phyloP scores from a whole-genome alignment of 1,140 invertebrate genomes.

The Pinna nobilis region DNA sequence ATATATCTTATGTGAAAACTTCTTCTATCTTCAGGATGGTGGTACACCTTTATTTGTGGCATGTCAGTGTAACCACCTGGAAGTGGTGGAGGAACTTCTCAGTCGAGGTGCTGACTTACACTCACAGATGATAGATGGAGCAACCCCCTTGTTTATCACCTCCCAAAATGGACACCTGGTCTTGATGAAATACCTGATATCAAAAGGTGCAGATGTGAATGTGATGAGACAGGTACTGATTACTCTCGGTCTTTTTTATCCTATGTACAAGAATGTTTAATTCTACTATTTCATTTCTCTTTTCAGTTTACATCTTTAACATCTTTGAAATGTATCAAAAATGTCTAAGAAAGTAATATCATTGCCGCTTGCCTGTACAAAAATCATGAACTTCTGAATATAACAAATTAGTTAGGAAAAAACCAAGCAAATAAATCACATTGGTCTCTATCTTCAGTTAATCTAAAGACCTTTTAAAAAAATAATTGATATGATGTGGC shows the following conservation, averaged over 20 bases:
- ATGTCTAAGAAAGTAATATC: not conserved
- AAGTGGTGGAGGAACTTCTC: constrained; percentile 88
- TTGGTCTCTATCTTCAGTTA: too few relatives aligned
- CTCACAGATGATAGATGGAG: constrained; percentile 82
- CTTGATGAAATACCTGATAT: constrained; percentile 68
- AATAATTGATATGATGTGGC: too few relatives aligned
- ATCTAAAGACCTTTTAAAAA: too few relatives aligned
- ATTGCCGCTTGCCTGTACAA: not conserved
- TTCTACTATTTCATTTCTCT: not conserved
- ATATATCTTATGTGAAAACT: too few relatives aligned
- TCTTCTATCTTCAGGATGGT: constrained; percentile 82
- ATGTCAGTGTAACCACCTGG: constrained; percentile 91
- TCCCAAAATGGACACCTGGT: constrained; percentile 74
- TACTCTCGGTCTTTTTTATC: not conserved
- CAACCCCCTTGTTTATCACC: constrained; percentile 72
- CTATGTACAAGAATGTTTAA: not conserved
- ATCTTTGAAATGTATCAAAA: not conserved
- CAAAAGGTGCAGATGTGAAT: constrained; percentile 71
- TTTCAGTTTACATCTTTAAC: not conserved
- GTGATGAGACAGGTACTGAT: constrained; percentile 68
- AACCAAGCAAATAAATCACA: too few relatives aligned
- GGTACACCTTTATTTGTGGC: constrained; percentile 93
- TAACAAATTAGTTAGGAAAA: too few relatives aligned
- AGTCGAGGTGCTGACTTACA: constrained; percentile 87
- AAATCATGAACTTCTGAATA: not conserved